Evolutionary conservation across 1,140 invertebrate species (phyloP).

Genomic region (Marisa cornuarietis): DNA sequence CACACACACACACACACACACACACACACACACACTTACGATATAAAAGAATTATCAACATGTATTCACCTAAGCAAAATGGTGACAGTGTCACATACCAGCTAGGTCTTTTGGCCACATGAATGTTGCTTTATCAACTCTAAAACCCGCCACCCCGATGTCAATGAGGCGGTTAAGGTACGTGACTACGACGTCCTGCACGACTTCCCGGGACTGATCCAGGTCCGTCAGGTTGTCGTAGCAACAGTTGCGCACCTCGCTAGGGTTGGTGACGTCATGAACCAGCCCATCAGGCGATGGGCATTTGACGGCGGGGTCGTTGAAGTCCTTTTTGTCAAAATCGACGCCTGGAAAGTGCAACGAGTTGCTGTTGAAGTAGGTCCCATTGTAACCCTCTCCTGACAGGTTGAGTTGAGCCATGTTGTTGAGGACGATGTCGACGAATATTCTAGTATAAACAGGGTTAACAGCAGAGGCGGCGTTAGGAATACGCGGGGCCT

Average conservation of each 20-base stretch:
- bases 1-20: background rate
- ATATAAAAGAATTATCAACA: too few relatives aligned
- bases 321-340: slow-evolving; percentile 55
- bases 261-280: slow-evolving; percentile 48
- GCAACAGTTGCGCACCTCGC: slow-evolving; percentile 74
- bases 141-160: slow-evolving; percentile 79
- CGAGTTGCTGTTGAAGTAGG: slow-evolving; percentile 54
- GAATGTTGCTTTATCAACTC: slow-evolving; percentile 51
- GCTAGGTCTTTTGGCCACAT: slow-evolving; percentile 52
- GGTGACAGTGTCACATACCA: slow-evolving; percentile 15
- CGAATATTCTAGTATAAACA: slow-evolving; percentile 41
- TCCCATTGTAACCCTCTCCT: slow-evolving; percentile 49
- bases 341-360: slow-evolving; percentile 67
- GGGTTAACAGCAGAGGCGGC: too few relatives aligned
- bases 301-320: background rate
- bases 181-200: slow-evolving; percentile 64
- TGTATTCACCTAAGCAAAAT: too few relatives aligned
- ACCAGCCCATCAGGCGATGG: slow-evolving; percentile 37
- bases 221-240: slow-evolving; percentile 78
- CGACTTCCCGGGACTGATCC: slow-evolving; percentile 67
- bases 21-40: background rate
- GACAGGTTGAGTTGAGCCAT: slow-evolving; percentile 71
- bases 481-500: too few relatives aligned
- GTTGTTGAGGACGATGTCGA: slow-evolving; percentile 5
- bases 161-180: slow-evolving; percentile 69